A percentile compares a stretch with the other conserved stretches of the same genome.
Evolutionary conservation across 2,888 invertebrate genomes (phyloP).

Genomic region (Caenorhabditis sp.): DNA sequence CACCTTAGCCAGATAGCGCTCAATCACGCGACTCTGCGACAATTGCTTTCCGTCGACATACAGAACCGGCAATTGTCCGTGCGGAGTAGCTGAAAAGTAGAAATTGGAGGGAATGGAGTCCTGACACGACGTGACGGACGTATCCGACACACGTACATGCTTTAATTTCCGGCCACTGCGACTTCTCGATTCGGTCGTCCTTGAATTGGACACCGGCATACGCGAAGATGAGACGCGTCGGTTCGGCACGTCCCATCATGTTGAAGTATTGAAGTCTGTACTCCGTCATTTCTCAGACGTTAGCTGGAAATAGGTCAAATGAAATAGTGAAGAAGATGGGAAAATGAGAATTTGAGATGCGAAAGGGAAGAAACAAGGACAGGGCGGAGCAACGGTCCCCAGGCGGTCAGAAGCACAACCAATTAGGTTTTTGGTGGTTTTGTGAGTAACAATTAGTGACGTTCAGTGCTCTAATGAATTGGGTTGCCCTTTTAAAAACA

Average conservation of each 20-base stretch:
- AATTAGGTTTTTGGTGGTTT: constrained; percentile 29
- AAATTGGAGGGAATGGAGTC: neutral
- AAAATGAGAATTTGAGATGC: constrained; percentile 13
- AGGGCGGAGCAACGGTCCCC: constrained; percentile 11
- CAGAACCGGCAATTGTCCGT: constrained; percentile 71
- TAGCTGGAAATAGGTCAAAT: constrained; percentile 1
- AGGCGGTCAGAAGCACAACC: constrained; percentile 9
- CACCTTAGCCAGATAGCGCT: constrained; percentile 67
- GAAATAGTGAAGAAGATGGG: neutral
- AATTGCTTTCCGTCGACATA: constrained; percentile 69
- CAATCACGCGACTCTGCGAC: constrained; percentile 70
- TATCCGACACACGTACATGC: constrained; percentile 55
- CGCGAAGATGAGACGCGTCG: constrained; percentile 71
- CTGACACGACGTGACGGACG: neutral
- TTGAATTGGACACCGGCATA: constrained; percentile 69
- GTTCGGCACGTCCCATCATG: constrained; percentile 74
- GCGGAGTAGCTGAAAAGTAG: constrained; percentile 71
- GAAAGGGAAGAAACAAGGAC: constrained; percentile 1
- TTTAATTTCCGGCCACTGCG: constrained; percentile 69
- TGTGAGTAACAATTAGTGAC: constrained; percentile 20
- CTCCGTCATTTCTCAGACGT: constrained; percentile 51
- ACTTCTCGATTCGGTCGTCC: constrained; percentile 68
- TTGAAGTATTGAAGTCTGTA: constrained; percentile 74
- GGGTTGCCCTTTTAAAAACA: constrained; percentile 10
- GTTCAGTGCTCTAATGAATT: constrained; percentile 32